Evolutionary conservation across 1,140 invertebrate genomes (phyloP).

Genomic region (Drosophila carrolli): DNA sequence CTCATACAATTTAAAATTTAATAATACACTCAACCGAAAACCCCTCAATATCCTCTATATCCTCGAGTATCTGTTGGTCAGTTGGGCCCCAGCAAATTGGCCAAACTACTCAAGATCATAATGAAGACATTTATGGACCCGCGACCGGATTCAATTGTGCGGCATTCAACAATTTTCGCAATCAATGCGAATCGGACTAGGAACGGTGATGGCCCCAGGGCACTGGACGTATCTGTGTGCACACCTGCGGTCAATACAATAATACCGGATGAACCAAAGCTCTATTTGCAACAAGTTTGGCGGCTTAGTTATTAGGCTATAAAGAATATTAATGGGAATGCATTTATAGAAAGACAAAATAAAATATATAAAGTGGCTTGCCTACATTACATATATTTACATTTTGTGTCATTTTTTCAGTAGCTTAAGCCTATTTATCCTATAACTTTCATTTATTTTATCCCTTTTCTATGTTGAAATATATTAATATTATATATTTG

Average conservation of each 20-base stretch:
- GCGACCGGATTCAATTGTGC: slow-evolving; percentile 64
- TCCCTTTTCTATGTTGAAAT: no score
- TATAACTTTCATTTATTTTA: no score
- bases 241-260: neutral
- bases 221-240: slow-evolving; percentile 15
- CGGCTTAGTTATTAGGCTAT: no score
- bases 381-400: no score
- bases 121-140: slow-evolving; percentile 76
- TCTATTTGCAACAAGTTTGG: no score
- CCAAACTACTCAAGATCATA: slow-evolving; percentile 62
- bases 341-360: no score
- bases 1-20: neutral
- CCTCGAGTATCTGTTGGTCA: slow-evolving; percentile 2
- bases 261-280: neutral
- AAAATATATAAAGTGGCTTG: no score
- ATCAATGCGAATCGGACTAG: slow-evolving; percentile 35
- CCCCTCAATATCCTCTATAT: neutral
- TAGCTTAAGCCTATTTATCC: no score
- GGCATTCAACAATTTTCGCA: slow-evolving; percentile 62
- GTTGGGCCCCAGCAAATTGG: slow-evolving; percentile 54
- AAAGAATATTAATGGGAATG: no score
- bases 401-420: no score
- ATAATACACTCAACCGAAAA: neutral
- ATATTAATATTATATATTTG: no score
- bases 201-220: slow-evolving; percentile 33